phyloP scores from a whole-genome alignment of 2,113 vertebrate genomes.

The Hyla sarda region DNA sequence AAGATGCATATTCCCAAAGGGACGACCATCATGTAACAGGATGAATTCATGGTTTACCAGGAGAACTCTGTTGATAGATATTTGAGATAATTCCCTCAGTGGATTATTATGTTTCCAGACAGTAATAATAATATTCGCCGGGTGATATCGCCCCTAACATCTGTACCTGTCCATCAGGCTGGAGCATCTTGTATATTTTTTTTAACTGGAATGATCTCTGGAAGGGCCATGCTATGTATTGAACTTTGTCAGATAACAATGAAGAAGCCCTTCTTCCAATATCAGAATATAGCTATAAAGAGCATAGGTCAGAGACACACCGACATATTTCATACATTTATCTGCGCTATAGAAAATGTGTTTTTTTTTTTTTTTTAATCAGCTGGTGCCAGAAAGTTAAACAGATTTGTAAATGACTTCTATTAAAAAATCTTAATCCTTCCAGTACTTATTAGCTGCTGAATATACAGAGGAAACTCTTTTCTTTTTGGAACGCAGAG shows the following conservation, averaged over 20 bases:
- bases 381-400: no score
- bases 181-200: slow-evolving; percentile 22
- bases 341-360: not conserved
- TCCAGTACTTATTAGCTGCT: no score
- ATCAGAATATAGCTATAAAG: not conserved
- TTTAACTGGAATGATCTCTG: not conserved
- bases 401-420: no score
- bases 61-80: not conserved
- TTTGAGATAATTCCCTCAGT: not conserved
- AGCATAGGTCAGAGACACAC: not conserved
- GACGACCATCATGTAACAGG: not conserved
- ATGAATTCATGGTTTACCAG: not conserved
- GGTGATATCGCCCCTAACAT: not conserved
- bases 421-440: no score
- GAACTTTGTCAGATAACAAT: not conserved
- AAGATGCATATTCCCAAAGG: not conserved
- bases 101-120: not conserved
- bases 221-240: not conserved
- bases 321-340: not conserved
- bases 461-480: no score
- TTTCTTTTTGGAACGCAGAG: no score
- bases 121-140: not conserved
- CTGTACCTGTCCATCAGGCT: not conserved
- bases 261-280: not conserved
- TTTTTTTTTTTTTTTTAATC: no score